phyloP scores from a whole-genome alignment of 2,113 vertebrate species.

The Calidris pygmaea region DNA sequence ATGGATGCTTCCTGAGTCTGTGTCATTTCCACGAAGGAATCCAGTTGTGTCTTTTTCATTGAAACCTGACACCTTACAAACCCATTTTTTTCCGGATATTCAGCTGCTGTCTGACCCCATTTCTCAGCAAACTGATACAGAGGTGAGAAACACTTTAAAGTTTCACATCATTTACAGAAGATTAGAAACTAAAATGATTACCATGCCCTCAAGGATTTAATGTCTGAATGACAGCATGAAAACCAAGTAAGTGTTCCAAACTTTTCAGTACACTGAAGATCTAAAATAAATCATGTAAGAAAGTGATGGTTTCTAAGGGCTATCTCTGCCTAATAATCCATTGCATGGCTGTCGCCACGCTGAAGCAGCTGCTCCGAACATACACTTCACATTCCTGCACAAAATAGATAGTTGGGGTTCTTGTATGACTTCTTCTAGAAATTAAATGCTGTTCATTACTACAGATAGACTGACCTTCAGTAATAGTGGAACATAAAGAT shows the following conservation, averaged over 20 bases:
- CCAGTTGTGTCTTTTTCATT: slow-evolving; percentile 22
- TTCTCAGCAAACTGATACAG: not conserved
- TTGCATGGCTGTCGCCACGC: not conserved
- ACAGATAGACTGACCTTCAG: not conserved
- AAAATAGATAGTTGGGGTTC: not conserved
- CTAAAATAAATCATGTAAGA: not conserved
- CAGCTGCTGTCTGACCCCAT: not conserved
- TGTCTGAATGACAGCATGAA: not conserved
- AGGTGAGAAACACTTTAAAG: slow-evolving; percentile 36
- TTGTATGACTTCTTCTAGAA: not conserved
- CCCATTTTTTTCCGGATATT: slow-evolving; percentile 56
- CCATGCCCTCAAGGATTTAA: not conserved
- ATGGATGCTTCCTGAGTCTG: slow-evolving; percentile 67
- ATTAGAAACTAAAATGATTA: not conserved
- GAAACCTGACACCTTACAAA: not conserved
- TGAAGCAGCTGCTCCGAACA: not conserved
- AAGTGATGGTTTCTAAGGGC: not conserved
- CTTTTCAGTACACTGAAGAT: not conserved
- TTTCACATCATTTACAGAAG: not conserved
- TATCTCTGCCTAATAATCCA: not conserved
- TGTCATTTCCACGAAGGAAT: slow-evolving; percentile 11
- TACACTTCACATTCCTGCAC: not conserved
- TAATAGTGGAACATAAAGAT: not conserved
- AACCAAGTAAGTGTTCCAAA: not conserved
- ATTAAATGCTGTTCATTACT: not conserved